Evolutionary conservation across 2,113 vertebrate species (phyloP), one percentile per base, ranked within the genome.

Genomic region (Urocitellus parryii): DNA sequence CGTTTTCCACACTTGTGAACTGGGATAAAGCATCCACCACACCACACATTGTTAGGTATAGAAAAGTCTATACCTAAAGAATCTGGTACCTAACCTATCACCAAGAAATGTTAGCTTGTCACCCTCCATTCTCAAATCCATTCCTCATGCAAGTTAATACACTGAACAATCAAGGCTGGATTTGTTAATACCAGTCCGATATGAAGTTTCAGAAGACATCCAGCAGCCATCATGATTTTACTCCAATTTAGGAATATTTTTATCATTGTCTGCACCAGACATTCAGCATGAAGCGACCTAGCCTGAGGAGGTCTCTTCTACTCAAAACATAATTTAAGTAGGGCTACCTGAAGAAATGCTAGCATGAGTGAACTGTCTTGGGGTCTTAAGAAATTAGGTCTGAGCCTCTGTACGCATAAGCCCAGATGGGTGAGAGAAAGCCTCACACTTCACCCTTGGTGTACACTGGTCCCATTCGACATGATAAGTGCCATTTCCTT

Each of bases 51-150:
- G 39, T n/a, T 80, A 90, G 27, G 68, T 80, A 77, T 90, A 80
- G 72, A 70, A 39, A 93, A 90, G 61, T 67, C 65, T 85, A 9
- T 68, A 88, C 0, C 0, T 63, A 63, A 45, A 84, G 82, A 45
- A 14, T 39, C 91, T 82, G 34, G 29, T 27, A 77, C 16, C 48
- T 74, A 83, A 88, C 37, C 95, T 42, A 32, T 32, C 91, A 45
- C 65, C 67, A 91, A 95, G 72, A 92, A 96, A 81, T 77, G 58
- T 77, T 87, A 67, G 29, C 42, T 77, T 90, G 90, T 92, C 83
- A 39, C 39, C 20, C 76, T 88, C 95, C 70, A 80, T 93, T 85
- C 14, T 45, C 24, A 94, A 84, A 91, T 90, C 10, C 29, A 80
- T 65, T 90, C 72, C 42, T 91, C 85, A 92, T 72, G 58, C n/a